phyloP scores from a whole-genome alignment of 2,888 invertebrate species.

The Machimus rusticus region DNA sequence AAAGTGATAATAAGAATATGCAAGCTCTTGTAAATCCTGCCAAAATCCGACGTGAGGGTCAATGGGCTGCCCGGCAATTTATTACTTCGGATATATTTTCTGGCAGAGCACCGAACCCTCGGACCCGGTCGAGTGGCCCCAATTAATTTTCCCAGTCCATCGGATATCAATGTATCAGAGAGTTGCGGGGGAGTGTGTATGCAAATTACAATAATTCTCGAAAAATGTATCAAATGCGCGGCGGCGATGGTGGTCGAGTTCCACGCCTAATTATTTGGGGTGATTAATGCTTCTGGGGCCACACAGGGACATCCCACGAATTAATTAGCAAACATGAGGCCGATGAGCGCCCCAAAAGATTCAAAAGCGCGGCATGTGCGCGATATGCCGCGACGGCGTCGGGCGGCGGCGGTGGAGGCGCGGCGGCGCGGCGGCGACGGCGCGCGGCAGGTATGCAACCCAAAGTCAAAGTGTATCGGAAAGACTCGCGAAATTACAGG shows the following conservation, averaged over 20 bases:
- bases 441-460: no score
- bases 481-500: background rate
- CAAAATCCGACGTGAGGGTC: constrained; percentile 18
- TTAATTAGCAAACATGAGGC: background rate
- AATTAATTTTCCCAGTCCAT: constrained; percentile 1
- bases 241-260: background rate
- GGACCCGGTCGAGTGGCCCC: background rate
- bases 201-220: constrained; percentile 2
- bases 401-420: background rate
- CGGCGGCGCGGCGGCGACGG: background rate
- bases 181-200: background rate
- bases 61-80: constrained; percentile 16
- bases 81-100: background rate
- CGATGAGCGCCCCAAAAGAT: background rate
- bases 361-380: background rate
- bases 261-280: constrained; percentile 1
- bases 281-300: background rate
- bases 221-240: background rate
- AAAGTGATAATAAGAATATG: background rate
- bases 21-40: constrained; percentile 19
- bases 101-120: background rate
- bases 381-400: background rate
- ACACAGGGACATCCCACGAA: background rate
- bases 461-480: background rate
- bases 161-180: background rate